Evolutionary conservation across 2,888 invertebrate genomes (phyloP).

Genomic region (Stenotaenia linearis): DNA sequence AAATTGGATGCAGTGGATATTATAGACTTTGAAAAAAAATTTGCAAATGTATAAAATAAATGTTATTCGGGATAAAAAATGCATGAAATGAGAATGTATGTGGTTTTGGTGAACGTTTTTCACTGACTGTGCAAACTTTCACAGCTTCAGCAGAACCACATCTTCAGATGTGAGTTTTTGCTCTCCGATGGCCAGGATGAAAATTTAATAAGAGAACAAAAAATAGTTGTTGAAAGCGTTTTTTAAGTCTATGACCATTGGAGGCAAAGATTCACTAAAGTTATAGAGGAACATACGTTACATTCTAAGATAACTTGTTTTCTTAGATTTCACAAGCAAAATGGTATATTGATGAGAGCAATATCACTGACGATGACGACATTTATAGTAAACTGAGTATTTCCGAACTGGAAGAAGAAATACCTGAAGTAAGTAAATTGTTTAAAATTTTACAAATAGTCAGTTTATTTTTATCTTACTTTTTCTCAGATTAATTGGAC

Average conservation of each 20-base stretch:
- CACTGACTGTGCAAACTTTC: too few relatives aligned
- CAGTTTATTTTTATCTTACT: background rate
- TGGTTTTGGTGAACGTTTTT: too few relatives aligned
- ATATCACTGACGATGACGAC: slow-evolving; percentile 46
- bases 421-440: slow-evolving; percentile 46
- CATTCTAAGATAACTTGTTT: background rate
- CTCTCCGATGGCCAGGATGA: too few relatives aligned
- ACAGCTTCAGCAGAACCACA: too few relatives aligned
- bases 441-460: background rate
- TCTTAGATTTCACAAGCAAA: slow-evolving; percentile 32
- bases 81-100: too few relatives aligned
- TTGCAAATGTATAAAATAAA: slow-evolving; percentile 35
- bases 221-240: too few relatives aligned
- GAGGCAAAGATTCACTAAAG: too few relatives aligned
- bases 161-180: too few relatives aligned
- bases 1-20: slow-evolving; percentile 32
- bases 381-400: slow-evolving; percentile 48
- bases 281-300: too few relatives aligned
- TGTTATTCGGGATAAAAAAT: too few relatives aligned
- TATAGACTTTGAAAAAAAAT: slow-evolving; percentile 34
- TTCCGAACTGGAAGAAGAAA: slow-evolving; percentile 45
- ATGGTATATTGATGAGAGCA: slow-evolving; percentile 41
- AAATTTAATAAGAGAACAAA: too few relatives aligned
- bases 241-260: too few relatives aligned
- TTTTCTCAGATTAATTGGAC: slow-evolving; percentile 43